Evolutionary conservation across 2,113 vertebrate genomes (phyloP), one percentile per base, ranked within the genome.

Genomic region (Odocoileus virginianus): DNA sequence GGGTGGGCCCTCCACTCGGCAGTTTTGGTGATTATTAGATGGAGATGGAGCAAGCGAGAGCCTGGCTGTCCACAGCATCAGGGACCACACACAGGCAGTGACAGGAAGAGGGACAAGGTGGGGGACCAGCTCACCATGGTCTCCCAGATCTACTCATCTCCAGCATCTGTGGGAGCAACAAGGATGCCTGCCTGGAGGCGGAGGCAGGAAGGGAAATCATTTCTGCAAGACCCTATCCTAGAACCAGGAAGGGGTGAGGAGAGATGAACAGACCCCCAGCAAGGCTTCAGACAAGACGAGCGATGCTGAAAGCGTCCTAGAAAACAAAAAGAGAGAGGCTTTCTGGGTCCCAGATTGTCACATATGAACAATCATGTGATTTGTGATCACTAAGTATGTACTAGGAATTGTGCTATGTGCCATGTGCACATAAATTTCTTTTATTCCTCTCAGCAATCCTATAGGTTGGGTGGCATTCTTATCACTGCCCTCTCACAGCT

Each of bases 21-120:
- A 55, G 13, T 71, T 28, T 7, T 1, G 30, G 6, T 76, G 47
- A 33, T 54, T 67, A 25, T 27, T 7, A 23, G 54, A 21, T 16
- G 54, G 33, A 10, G 52, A 4, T 8, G 19, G 27, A 54, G 23
- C 25, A 16, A 71, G 79, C 12, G 1, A 83, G 27, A 40, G 36
- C 23, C 21, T 7, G 3, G 57, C 43, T 36, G 23, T n/a, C 19
- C 28, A 19, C 9, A 50, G 2, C 0, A 11, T 13, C 11, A 15
- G 82, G 67, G 61, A 36, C 40, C 64, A 43, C 27, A 30, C 36
- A 23, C 3, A 2, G 91, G 30, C 14, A 57, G 23, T 3, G 21
- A 40, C 10, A 45, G 28, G 60, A n/a, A 55, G 47, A 23, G 36
- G 58, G 16, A 52, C 50, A 33, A 33, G 36, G 36, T 6, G 1